Evolutionary conservation across 2,797 vertebrate genomes (phyloP), one percentile per base, ranked within the genome.

Genomic region (Micropoecilia bifurca): DNA sequence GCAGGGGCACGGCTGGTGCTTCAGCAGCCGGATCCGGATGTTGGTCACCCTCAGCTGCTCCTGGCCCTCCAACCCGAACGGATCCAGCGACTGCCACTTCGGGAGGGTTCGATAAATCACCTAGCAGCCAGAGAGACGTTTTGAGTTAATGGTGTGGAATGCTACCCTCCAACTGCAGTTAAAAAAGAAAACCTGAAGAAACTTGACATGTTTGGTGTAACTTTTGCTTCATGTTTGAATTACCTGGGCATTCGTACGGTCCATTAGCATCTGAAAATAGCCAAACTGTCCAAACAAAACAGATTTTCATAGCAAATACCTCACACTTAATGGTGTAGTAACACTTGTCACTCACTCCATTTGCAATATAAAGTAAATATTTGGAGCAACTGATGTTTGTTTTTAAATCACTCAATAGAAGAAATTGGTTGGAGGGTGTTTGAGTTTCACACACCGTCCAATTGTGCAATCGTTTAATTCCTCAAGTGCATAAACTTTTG

Each of bases 31-130:
- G 16, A 99, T 95, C 0, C 97, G 96, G 87, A 99, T 91, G 93
- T 98, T 99, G 88, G 98, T 99, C 85, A 98, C 96, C 91, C 95
- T 96, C 82, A 99, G 94, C 90, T 97, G 97, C 9, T 93, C 94
- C 91, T 97, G 98, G 36, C 96, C 97, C 85, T 96, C 96, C 0
- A 69, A 16, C 1, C 97, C 96, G 74, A 98, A 99, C 0, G 98
- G 99, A 75, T 99, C 96, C 90, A 98, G 92, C 0, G 79, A 87
- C 4, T 96, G 95, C 14, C 96, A 97, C 0, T 96, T 96, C 0
- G 97, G 97, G 85, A 99, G 93, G 48, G 97, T 96, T 63, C 98
- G 96, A 90, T 97, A 99, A 91, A 99, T 99, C 81, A 99, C 97
- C 99, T 99, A 92, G 46, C 6, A 66, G 77, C 77, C 77, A 83